Evolutionary conservation across 2,113 vertebrate genomes (phyloP), one percentile per base, ranked within the genome.

Genomic region (Okapia johnstoni): DNA sequence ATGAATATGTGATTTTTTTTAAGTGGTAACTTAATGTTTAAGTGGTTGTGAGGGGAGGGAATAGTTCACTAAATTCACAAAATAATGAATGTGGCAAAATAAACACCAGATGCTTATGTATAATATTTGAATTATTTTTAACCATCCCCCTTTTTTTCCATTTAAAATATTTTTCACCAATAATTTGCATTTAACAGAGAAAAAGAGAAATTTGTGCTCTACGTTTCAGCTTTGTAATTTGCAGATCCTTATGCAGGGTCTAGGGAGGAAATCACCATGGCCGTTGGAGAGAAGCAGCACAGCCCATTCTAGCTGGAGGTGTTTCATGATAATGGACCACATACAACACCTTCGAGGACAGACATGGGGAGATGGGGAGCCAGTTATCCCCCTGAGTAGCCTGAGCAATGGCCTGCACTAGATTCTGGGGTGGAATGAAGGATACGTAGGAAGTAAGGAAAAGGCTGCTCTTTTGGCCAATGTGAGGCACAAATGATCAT

Each of bases 111-210:
- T 91, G 14, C 43, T 92, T 92, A 2, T 4, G 60, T 83, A 61
- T 73, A 96, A 46, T 84, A 26, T 43, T 76, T 95, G 86, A 76
- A 25, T 48, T 73, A 96, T 77, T 16, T 89, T 93, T 52, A 79
- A 84, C 87, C 43, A 85, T 66, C 25, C 11, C 26, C 58, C 57
- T 61, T 33, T 58, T 77, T 88, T 88, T 36, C 25, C 54, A 84
- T 28, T 94, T 96, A 77, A 94, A 92, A 46, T 92, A 92, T 81
- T 97, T 94, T 93, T 97, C 28, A 87, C n/a, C 40, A 94, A 4
- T 85, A 43, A 85, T 89, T 61, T 89, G 88, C 63, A 33, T 93
- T 89, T 92, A 60, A 92, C 30, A 87, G 46, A 26, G 5, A 96
- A 92, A 2, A 90, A 89, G 33, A 92, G 4, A 90, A 83, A 95